phyloP scores from a whole-genome alignment of 1,140 invertebrate species.

The Camponotus pennsylvanicus region DNA sequence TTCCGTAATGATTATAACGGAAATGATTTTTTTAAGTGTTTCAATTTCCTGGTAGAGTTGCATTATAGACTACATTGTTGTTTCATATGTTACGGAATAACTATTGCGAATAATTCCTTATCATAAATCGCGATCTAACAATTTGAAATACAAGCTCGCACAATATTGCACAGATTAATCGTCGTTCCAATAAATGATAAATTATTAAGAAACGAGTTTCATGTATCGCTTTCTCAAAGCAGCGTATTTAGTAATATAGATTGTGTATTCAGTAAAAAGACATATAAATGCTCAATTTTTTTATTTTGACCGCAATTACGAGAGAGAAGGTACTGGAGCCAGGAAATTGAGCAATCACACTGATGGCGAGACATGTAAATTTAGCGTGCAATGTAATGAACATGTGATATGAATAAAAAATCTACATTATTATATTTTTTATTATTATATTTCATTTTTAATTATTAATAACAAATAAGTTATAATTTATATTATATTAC shows the following conservation, averaged over 20 bases:
- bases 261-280: not conserved
- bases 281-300: constrained; percentile 26
- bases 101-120: not conserved
- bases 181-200: not conserved
- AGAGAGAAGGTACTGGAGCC: not conserved
- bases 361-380: not conserved
- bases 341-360: constrained; percentile 36
- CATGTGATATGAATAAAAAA: not conserved
- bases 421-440: not conserved
- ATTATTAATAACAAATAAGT: too few relatives aligned
- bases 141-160: not conserved
- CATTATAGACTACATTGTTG: constrained; percentile 6
- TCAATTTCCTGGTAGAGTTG: constrained; percentile 11
- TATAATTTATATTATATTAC: too few relatives aligned
- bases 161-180: not conserved
- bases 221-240: constrained; percentile 22
- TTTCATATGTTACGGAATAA: constrained; percentile 22
- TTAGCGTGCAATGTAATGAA: not conserved
- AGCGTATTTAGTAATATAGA: not conserved
- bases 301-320: constrained; percentile 3
- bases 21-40: constrained; percentile 12
- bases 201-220: constrained; percentile 28
- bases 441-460: not conserved
- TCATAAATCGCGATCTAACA: constrained; percentile 2
- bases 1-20: constrained; percentile 20